Evolutionary conservation across 2,797 vertebrate species (phyloP), one percentile per base, ranked within the genome.

Genomic region (Chelonia mydas): DNA sequence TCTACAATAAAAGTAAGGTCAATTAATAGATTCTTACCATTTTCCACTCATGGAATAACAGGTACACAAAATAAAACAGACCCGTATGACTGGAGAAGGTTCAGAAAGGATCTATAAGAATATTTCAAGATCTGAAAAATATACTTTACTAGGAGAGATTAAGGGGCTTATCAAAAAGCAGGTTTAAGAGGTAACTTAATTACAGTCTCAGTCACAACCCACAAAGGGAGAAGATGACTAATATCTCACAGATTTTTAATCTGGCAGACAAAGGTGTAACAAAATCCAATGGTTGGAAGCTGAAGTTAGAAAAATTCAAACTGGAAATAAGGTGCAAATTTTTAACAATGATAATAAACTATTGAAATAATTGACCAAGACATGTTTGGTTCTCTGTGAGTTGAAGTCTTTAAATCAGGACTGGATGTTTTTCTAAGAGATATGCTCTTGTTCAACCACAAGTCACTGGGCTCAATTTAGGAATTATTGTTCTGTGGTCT

Each of bases 1-100:
- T 91, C 99, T 99, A 51, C 21, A 95, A 96, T 65, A 97, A 97
- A 97, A 90, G 82, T 65, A 97, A 94, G 25, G 76, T 74, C n/a
- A 45, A 57, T 89, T 91, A 88, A 79, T 2, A 3, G 84, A 90
- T 81, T 87, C 15, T 19, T 86, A 72, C 74, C 86, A 19, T 84
- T 95, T 95, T 90, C 86, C 78, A 55, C 78, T 23, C 3, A 3
- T 78, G 51, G 88, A 84, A n/a, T 28, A 94, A 89, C 95, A 93
- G 31, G 13, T 55, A 2, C 37, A 2, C 54, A 6, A 81, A 47
- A 97, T 94, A 93, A 89, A 23, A 83, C 85, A 94, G 54, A 41
- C 91, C 91, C 2, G 0, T 49, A 92, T 50, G 79, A 81, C 9
- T 72, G 55, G 49, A 25, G 91, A 94, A 51, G 49, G 83, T 95